Evolutionary conservation across 2,113 vertebrate species (phyloP).

Genomic region (Antigone vipio): DNA sequence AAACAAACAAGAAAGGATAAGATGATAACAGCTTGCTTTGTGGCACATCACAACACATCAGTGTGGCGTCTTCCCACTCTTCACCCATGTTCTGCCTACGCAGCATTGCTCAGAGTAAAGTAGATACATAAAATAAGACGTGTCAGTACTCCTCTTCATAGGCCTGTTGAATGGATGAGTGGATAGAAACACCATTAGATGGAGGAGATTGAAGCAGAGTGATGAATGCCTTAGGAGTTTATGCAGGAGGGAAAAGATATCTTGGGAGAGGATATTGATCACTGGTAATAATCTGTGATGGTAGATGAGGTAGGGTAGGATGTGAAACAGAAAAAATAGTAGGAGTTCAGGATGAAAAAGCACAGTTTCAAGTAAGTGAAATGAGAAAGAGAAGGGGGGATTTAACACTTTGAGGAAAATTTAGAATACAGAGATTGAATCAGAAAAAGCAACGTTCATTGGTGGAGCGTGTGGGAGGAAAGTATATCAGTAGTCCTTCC

Average conservation of each 20-base stretch:
- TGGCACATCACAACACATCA: background rate
- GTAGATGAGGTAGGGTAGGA: background rate
- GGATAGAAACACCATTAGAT: background rate
- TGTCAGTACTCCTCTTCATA: background rate
- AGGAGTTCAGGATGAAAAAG: background rate
- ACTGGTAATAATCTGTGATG: background rate
- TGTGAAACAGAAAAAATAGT: background rate
- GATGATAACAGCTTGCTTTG: background rate
- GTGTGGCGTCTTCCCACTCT: fast-evolving
- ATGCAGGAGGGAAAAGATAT: background rate
- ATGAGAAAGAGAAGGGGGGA: background rate
- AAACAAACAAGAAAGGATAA: background rate
- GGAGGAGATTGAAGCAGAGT: background rate
- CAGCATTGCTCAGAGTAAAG: fast-evolving
- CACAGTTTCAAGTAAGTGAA: background rate
- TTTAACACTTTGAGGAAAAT: background rate
- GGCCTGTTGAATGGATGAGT: background rate
- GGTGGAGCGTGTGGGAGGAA: fast-evolving
- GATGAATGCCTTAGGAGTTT: background rate
- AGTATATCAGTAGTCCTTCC: background rate
- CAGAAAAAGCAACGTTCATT: background rate
- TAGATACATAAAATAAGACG: background rate
- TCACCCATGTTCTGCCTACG: fast-evolving
- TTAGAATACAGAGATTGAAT: background rate
- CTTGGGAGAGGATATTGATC: background rate